Conservation (phyloP, 2,797 vertebrate species). For the Simalia tracyae region DNA sequence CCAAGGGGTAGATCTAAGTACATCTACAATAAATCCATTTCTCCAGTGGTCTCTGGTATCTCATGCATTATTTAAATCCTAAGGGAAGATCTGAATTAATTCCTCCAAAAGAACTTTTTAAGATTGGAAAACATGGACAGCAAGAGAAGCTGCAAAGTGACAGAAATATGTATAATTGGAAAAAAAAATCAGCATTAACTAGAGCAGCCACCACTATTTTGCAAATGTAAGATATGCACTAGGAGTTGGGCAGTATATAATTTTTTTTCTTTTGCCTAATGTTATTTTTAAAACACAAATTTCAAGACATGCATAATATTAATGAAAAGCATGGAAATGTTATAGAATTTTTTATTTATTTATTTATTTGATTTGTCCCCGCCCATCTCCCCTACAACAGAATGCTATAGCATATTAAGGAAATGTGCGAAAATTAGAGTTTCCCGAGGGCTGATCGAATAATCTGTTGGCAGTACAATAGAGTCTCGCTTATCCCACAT, state of each 20-base stretch:
- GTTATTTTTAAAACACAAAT: neutral
- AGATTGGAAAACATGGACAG: neutral
- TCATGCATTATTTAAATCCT: neutral
- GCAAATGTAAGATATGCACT: neutral
- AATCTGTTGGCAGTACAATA: neutral
- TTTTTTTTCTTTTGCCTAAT: neutral
- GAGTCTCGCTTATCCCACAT: too few relatives aligned
- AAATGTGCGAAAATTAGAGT: neutral
- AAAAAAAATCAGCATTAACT: neutral
- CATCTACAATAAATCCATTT: neutral
- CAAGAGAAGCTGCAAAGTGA: neutral
- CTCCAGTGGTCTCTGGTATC: neutral
- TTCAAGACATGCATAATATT: neutral
- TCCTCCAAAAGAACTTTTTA: neutral
- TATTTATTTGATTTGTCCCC: too few relatives aligned
- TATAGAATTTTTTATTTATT: neutral
- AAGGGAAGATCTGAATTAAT: neutral
- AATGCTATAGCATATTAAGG: too few relatives aligned
- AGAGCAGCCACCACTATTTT: neutral
- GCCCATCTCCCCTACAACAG: too few relatives aligned
- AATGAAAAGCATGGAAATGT: neutral
- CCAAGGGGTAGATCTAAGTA: neutral
- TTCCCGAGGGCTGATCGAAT: neutral
- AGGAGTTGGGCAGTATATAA: neutral
- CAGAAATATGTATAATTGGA: neutral